Conservation (phyloP, 2,113 vertebrate genomes). For the Antidorcas marsupialis region DNA sequence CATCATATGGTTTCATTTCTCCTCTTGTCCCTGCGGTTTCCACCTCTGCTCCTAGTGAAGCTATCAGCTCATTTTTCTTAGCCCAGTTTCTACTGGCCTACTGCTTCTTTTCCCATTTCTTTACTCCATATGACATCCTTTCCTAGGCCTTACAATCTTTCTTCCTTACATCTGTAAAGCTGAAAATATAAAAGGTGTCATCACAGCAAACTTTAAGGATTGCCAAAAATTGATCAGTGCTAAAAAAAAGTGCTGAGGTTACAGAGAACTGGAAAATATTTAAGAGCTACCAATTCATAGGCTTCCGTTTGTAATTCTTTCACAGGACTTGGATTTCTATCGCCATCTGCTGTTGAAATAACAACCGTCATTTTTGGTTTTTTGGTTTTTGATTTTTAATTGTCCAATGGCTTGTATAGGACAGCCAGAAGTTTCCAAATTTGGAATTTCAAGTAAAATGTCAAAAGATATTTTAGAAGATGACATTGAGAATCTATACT, state of each 20-base stretch:
- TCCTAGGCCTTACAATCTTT: constrained; percentile 31
- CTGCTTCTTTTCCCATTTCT: not conserved
- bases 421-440: not conserved
- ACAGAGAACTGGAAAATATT: not conserved
- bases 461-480: not conserved
- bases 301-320: not conserved
- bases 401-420: not conserved
- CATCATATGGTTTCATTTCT: not conserved
- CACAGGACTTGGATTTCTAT: not conserved
- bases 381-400: not conserved
- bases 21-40: not conserved
- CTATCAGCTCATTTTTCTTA: not conserved
- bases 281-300: not conserved
- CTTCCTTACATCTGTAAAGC: not conserved
- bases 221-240: not conserved
- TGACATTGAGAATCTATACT: not conserved
- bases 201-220: constrained; percentile 11
- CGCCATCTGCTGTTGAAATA: constrained; percentile 53
- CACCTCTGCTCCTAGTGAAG: not conserved
- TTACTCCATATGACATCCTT: not conserved
- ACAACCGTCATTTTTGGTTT: not conserved
- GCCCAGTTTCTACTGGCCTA: not conserved
- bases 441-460: constrained; percentile 10
- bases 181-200: constrained; percentile 50
- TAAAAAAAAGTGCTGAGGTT: constrained; percentile 44